Base-by-base conservation (phyloP, 2,113 vertebrate species). In the Excalfactoria chinensis region DNA sequence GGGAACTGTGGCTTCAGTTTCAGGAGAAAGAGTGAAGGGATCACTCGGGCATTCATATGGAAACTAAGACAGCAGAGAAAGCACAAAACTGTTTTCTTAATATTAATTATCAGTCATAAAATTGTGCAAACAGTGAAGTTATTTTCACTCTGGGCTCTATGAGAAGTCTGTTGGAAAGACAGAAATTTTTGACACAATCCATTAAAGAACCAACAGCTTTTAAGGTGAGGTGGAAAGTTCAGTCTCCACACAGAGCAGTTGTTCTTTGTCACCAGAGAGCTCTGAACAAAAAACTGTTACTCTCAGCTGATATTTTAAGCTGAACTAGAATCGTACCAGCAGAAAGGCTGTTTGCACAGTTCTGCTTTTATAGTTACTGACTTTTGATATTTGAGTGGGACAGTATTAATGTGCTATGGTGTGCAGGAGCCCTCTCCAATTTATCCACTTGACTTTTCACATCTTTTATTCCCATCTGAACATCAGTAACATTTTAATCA, bases 361-460 rank as follows among this genome's bases (percentile, higher is more conserved):
- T 79, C 86, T 82, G 63, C 86, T 89, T 95, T 86, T 66, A 49
- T 37, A 86, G 62, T 44, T 64, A 35, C 73, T 46, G 66, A 18
- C 76, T 75, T 75, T 51, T 86, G 90, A 48, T 92, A 74, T 59
- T 81, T 81, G 58, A 17, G 34, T 40, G 48, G 88, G 72, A 77
- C 46, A 51, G 43, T 64, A 90, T 71, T 93, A 77, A 71, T 68
- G 48, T 17, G 25, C 46, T 30, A 16, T 13, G 46, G 32, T 30
- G 6, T 66, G 69, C 37, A 79, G 84, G 28, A 95, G 37, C 32
- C 34, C 37, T 67, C 71, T 85, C 46, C 86, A 94, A 66, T 94
- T 90, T 86, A 85, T 85, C 81, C 74, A 70, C 78, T 91, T 92
- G 64, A 80, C 46, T 94, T 95, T 74, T 87, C 64, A 70, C 46